phyloP scores from a whole-genome alignment of 2,888 invertebrate genomes.

The Cryptus viduatorius region DNA sequence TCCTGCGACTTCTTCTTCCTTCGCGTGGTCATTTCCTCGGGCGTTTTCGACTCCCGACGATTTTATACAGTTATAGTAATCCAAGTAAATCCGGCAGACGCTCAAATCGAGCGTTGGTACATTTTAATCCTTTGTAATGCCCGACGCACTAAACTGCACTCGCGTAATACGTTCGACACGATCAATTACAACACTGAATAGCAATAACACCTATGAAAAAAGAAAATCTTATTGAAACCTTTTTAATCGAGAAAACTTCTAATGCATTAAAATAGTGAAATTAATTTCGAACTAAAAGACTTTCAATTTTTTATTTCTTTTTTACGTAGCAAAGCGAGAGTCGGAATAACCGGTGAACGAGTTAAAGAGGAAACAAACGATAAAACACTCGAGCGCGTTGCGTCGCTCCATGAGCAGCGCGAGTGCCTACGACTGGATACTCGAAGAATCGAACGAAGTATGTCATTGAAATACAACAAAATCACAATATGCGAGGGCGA shows the following conservation, averaged over 20 bases:
- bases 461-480: background rate
- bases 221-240: no score
- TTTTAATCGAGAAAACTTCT: background rate
- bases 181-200: conserved; percentile 24
- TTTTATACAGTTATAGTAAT: conserved; percentile 67
- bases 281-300: background rate
- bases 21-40: conserved; percentile 87
- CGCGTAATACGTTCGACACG: conserved; percentile 31
- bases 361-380: conserved; percentile 2
- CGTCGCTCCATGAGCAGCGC: background rate
- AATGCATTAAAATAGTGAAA: background rate
- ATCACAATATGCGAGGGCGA: background rate
- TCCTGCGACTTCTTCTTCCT: conserved; percentile 90
- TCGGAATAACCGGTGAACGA: background rate
- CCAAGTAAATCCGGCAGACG: conserved; percentile 70
- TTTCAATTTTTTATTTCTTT: background rate
- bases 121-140: conserved; percentile 70
- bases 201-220: conserved; percentile 9
- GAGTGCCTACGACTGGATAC: background rate
- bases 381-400: conserved; percentile 1
- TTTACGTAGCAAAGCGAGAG: background rate
- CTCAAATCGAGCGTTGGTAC: conserved; percentile 73
- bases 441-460: background rate
- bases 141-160: conserved; percentile 70
- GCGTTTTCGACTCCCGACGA: conserved; percentile 37